Base-by-base conservation (phyloP, 1,140 invertebrate genomes). In the Macrobrachium rosenbergii region DNA sequence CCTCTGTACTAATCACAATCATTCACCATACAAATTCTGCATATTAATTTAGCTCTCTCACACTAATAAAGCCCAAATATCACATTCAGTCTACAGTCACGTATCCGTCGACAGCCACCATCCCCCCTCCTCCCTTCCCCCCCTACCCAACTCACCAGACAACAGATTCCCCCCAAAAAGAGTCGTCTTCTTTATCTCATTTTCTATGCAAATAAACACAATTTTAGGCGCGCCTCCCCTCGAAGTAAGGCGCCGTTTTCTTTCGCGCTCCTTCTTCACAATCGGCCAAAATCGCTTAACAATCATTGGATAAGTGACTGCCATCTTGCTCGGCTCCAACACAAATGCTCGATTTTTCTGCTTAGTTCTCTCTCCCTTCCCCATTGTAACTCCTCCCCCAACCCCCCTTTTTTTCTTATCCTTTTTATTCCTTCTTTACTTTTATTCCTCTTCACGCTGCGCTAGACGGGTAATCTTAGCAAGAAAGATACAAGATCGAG, bases 271-370 rank as follows among this genome's bases (percentile, higher is more conserved):
- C 63, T 7, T 28, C 28, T 60, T 59, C 60, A 80, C 60, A 80
- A 80, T 63, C 23, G 28, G 77, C 17, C 60, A 16, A 80, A 80
- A 80, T 80, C 77, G 60, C 77, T 28, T 80, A 63, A 80, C 77
- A 80, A 80, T 80, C 77, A 80, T 80, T 64, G 77, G 77, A 80
- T 80, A 80, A 80, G 77, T 80, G 77, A 80, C 77, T 63, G 43
- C 58, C 37, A 80, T 80, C 43, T 28, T 80, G n/a, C 12, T 23
- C 8, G 37, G 37, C 11, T 52, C 60, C 21, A 60, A 63, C 12
- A 23, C 16, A n/a, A 19, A 62, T 23, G 5, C 23, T 80, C 37
- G 10, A 7, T 37, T 43, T 80, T 37, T 58, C 28, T 19, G 28
- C 3, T 37, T 37, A 37, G 28, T 37, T 37, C 28, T 37, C 28